Conservation (phyloP, 2,797 vertebrate species). For the Melanotaenia pygmaea region DNA sequence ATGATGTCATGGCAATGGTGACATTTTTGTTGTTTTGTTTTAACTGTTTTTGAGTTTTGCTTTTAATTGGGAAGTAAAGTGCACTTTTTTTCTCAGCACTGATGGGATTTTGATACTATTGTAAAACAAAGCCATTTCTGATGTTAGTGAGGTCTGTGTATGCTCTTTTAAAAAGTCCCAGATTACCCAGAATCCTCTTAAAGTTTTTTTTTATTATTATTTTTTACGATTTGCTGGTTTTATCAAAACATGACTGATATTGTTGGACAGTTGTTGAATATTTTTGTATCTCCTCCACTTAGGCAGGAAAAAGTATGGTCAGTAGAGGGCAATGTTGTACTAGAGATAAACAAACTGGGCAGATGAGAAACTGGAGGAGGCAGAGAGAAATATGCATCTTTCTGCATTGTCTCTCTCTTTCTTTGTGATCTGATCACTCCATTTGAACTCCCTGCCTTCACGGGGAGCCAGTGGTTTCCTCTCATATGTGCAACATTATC, state of each 20-base stretch:
- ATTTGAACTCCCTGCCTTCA: conserved; percentile 68
- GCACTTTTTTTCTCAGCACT: conserved; percentile 13
- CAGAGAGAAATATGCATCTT: conserved; percentile 58
- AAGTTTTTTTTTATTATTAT: background rate
- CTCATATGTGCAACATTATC: conserved; percentile 70
- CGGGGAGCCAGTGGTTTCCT: conserved; percentile 63
- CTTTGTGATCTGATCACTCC: conserved; percentile 74
- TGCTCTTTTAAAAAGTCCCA: background rate
- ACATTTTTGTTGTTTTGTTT: conserved; percentile 7
- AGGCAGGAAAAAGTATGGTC: conserved; percentile 14
- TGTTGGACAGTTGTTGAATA: conserved; percentile 8
- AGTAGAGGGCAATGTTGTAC: conserved; percentile 80
- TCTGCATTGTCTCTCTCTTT: conserved; percentile 63
- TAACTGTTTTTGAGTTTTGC: conserved; percentile 6
- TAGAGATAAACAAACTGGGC: background rate
- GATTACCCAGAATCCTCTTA: conserved; percentile 2
- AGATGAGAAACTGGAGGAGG: conserved; percentile 26
- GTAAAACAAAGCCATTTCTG: background rate
- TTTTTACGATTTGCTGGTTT: conserved; percentile 8
- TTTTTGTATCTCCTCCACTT: conserved; percentile 2
- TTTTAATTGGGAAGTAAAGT: conserved; percentile 30
- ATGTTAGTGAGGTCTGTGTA: background rate
- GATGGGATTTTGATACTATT: background rate
- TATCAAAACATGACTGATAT: conserved; percentile 21
- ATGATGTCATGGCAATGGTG: conserved; percentile 19